Evolutionary conservation across 2,888 invertebrate species (phyloP), one percentile per base, ranked within the genome.

Genomic region (Oligia latruncula): DNA sequence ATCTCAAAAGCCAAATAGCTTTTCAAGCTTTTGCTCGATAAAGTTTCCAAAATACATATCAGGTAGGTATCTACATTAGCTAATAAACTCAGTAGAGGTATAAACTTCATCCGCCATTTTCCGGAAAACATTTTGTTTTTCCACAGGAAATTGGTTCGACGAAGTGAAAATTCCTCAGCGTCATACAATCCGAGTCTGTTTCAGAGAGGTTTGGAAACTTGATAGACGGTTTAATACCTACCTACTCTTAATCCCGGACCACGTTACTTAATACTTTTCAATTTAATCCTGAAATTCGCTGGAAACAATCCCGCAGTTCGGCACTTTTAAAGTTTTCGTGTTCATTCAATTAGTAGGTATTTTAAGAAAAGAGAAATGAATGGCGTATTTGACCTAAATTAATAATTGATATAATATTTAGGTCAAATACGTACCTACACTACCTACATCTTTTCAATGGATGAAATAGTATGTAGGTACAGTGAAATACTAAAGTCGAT

Each of bases 191-290:
- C 15, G 52, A 64, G 73, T 73, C 80, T 87, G 87, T 77, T 83
- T 62, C 62, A 62, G 83, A 88, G 82, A 43, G 77, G 78, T 75
- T 83, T 68, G 67, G 71, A 77, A 88, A 88, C 77, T 80, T 86
- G 81, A 88, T 80, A 74, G 80, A 88, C 84, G 72, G 68, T 84
- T 82, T 83, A 82, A 83, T 81, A 65, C 73, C 17, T 58, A 71
- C 15, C 0, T 40, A 60, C 49, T 80, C 74, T 75, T 85, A 78
- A 71, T 74, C 64, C 71, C 13, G 35, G 40, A 60, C 66, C 17
- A 75, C 72, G 70, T 67, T 74, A 29, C 29, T 1, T 29, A 76
- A 75, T 71, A 71, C 77, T 78, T 80, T 29, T 52, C 40, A 68
- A 70, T 81, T 80, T 67, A 64, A 65, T 83, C 55, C 62, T 58